phyloP scores from a whole-genome alignment of 2,797 vertebrate species.

The Prunella strophiata region DNA sequence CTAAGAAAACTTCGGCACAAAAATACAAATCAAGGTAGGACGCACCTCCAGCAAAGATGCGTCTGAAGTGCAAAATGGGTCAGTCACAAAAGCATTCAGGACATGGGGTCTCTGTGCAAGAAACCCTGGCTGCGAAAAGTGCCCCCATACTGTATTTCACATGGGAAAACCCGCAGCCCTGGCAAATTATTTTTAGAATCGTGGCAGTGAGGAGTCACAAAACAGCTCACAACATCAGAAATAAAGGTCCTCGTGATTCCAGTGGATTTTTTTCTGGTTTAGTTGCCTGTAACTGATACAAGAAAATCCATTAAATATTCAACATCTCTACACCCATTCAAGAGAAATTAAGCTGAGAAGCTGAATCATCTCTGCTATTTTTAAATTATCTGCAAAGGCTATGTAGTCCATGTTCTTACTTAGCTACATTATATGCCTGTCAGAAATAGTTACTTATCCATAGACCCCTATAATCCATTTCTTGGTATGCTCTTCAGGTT shows the following conservation, averaged over 20 bases:
- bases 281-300: neutral
- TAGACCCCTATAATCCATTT: neutral
- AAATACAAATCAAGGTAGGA: rapidly evolving
- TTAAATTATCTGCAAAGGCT: neutral
- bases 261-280: neutral
- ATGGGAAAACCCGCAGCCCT: neutral
- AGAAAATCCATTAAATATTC: neutral
- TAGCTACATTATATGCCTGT: neutral
- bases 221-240: neutral
- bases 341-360: neutral
- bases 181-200: neutral
- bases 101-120: neutral
- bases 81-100: neutral
- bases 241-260: neutral
- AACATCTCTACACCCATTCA: neutral
- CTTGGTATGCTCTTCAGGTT: neutral
- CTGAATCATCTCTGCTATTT: neutral
- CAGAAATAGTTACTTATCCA: neutral
- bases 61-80: neutral
- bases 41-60: rapidly evolving
- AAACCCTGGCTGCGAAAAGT: neutral
- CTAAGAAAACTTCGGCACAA: neutral
- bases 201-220: neutral
- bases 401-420: neutral
- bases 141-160: neutral